Evolutionary conservation across 2,113 vertebrate genomes (phyloP).

Genomic region (Pantherophis guttatus): DNA sequence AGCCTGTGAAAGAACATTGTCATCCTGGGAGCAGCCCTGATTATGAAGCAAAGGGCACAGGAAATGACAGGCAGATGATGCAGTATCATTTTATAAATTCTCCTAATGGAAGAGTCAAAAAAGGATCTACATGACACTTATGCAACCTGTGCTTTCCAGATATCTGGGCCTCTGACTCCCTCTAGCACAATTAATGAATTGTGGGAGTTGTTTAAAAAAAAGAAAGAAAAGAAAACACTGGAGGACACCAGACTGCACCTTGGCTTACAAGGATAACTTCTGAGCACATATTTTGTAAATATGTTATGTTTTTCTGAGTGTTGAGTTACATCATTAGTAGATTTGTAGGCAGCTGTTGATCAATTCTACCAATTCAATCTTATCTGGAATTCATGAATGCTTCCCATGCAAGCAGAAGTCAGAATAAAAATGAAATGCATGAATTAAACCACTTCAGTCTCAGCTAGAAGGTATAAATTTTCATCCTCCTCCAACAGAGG

Average conservation of each 20-base stretch:
- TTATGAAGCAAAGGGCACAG: neutral
- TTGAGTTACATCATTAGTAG: neutral
- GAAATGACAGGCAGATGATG: neutral
- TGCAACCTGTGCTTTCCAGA: neutral
- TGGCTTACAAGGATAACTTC: neutral
- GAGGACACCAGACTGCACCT: neutral
- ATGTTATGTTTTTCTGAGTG: neutral
- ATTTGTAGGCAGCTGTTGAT: neutral
- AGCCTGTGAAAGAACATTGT: neutral
- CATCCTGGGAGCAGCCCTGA: neutral
- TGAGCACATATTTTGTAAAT: neutral
- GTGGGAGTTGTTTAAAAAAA: neutral
- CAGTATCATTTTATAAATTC: neutral
- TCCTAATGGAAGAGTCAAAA: neutral
- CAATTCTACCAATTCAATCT: neutral
- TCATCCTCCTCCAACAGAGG: neutral
- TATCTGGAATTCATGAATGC: neutral
- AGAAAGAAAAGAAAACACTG: neutral
- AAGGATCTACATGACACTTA: neutral
- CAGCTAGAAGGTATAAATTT: neutral
- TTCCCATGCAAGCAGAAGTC: neutral
- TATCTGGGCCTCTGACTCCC: neutral
- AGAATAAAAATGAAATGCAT: neutral
- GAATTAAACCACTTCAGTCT: neutral
- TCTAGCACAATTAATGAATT: neutral